A percentile compares a stretch with the other conserved stretches of the same genome.
These are phyloP conservation scores for Thereuonema tuberculata DNA, from an alignment of 1,140 invertebrate genomes.

Conservation along the genomic window DNA sequence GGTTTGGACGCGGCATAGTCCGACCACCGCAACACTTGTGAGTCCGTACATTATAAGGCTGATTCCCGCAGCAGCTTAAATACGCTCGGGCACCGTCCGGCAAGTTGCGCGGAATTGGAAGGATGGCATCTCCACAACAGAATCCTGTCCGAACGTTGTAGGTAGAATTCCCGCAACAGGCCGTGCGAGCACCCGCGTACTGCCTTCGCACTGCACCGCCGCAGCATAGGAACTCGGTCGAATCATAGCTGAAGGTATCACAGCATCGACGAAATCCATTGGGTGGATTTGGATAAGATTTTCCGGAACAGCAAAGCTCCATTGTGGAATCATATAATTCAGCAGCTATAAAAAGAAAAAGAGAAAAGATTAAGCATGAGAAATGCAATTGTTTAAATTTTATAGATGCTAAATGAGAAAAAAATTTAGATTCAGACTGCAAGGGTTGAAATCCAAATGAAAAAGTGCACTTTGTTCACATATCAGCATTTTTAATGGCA, in stretches of 20 bases:
- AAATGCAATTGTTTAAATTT: neutral
- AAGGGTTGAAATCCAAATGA: neutral
- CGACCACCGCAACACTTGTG: neutral
- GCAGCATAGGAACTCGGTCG: neutral
- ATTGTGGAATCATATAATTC: neutral
- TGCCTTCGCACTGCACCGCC: neutral
- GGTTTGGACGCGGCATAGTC: neutral
- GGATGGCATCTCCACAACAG: neutral
- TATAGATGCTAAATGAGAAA: neutral
- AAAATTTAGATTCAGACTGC: neutral
- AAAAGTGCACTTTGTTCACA: too few relatives aligned
- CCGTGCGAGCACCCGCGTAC: neutral
- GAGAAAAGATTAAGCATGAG: too few relatives aligned
- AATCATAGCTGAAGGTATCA: neutral
- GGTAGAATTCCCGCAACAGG: neutral
- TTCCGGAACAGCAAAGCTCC: neutral
- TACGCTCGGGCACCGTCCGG: neutral
- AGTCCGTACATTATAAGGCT: neutral
- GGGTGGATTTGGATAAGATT: conserved; percentile 1
- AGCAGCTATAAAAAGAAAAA: neutral
- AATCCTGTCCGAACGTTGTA: neutral
- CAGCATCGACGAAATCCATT: conserved; percentile 2
- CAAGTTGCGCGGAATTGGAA: neutral
- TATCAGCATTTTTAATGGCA: too few relatives aligned
- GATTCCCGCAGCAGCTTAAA: neutral